Conservation (phyloP, 2,113 vertebrate species). For the Otocyon megalotis region DNA sequence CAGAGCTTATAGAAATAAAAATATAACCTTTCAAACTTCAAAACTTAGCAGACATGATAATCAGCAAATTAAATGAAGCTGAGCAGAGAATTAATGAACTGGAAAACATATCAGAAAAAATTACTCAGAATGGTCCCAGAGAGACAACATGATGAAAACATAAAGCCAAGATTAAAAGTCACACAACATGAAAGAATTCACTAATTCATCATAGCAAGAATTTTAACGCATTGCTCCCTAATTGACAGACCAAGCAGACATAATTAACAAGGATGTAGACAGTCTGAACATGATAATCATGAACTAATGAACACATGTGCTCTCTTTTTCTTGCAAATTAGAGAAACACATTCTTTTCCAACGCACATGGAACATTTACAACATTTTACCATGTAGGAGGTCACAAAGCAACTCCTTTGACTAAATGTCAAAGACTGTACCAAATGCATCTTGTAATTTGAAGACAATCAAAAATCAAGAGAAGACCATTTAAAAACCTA, state of each 20-base stretch:
- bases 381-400: background rate
- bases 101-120: constrained; percentile 36
- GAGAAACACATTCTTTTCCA: background rate
- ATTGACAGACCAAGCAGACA: no score
- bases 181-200: background rate
- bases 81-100: background rate
- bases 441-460: background rate
- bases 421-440: background rate
- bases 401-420: background rate
- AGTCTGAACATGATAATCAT: no score
- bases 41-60: background rate
- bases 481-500: background rate
- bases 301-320: background rate
- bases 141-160: background rate
- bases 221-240: background rate
- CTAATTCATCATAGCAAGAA: background rate
- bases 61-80: background rate
- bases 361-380: background rate
- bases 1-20: background rate
- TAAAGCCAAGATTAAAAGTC: background rate
- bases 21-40: background rate
- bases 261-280: background rate
- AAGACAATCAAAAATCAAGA: background rate
- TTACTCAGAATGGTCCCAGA: background rate
- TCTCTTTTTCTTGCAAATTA: background rate